These are phyloP conservation scores for Autographa pulchrina DNA, from an alignment of 2,888 invertebrate species.

Conservation along the genomic window DNA sequence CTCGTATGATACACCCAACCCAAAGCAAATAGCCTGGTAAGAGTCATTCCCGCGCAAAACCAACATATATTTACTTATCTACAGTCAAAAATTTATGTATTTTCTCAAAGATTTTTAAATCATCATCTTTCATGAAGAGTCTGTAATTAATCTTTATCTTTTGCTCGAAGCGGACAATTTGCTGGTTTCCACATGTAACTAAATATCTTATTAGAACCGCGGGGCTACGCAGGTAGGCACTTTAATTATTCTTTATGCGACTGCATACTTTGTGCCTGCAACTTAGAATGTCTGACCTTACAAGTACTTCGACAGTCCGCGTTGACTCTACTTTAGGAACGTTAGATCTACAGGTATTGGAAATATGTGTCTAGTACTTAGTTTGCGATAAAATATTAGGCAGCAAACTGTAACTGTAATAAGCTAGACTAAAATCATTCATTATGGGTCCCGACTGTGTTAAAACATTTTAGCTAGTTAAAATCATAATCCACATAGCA, in stretches of 20 bases:
- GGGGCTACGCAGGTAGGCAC: slow-evolving; percentile 37
- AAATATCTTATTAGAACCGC: slow-evolving; percentile 21
- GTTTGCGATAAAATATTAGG: neutral
- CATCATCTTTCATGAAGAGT: too few species aligned
- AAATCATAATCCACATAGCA: too few species aligned
- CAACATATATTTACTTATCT: too few species aligned
- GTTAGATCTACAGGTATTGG: slow-evolving; percentile 44
- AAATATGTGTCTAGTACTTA: neutral
- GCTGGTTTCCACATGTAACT: too few species aligned
- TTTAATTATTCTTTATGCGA: slow-evolving; percentile 34
- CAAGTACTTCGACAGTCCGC: slow-evolving; percentile 31
- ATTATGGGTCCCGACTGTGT: too few species aligned
- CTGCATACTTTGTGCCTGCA: slow-evolving; percentile 41
- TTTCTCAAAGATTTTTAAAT: too few species aligned
- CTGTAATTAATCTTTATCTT: too few species aligned
- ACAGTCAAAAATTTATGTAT: too few species aligned
- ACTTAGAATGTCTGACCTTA: slow-evolving; percentile 55
- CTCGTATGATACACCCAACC: slow-evolving; percentile 2
- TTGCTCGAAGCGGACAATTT: too few species aligned
- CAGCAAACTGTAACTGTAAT: neutral
- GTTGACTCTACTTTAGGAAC: slow-evolving; percentile 37
- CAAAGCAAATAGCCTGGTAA: slow-evolving; percentile 6
- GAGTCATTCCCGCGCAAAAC: slow-evolving; percentile 16
- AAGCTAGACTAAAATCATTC: too few species aligned
- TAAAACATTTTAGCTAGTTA: too few species aligned